Percentiles rank a stretch among this genome's conserved stretches.
Evolutionary conservation across 1,140 invertebrate species (phyloP).

Genomic region (Magallana gigas): DNA sequence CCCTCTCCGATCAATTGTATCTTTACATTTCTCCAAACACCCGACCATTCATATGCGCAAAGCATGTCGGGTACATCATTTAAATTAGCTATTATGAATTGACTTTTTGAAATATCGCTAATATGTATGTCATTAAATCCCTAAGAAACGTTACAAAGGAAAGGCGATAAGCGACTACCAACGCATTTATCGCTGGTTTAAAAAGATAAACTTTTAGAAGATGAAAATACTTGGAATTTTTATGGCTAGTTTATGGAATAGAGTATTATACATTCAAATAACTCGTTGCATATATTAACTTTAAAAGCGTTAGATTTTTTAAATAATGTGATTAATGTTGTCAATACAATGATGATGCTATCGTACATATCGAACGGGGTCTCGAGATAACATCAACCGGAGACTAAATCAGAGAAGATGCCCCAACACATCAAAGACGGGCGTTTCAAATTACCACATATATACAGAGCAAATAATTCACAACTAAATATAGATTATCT

Average conservation of each 20-base stretch:
- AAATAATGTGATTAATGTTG: conserved; percentile 30
- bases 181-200: conserved; percentile 26
- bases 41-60: conserved; percentile 24
- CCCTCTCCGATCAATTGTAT: conserved; percentile 11
- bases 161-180: conserved; percentile 10
- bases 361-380: conserved; percentile 26
- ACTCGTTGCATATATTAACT: conserved; percentile 33
- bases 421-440: neutral
- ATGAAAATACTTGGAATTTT: conserved; percentile 33
- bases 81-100: conserved; percentile 40
- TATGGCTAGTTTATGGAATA: conserved; percentile 28
- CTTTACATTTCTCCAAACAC: conserved; percentile 19
- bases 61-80: conserved; percentile 36
- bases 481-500: neutral
- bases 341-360: conserved; percentile 27
- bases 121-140: conserved; percentile 41
- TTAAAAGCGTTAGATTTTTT: conserved; percentile 35
- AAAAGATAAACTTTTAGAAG: conserved; percentile 37
- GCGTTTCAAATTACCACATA: conserved; percentile 18
- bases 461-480: conserved; percentile 21
- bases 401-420: conserved; percentile 15
- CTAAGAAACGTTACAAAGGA: conserved; percentile 35
- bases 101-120: conserved; percentile 39
- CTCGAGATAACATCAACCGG: neutral
- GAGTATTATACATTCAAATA: conserved; percentile 19